These are phyloP conservation scores for Campaea margaritaria DNA, from an alignment of 2,888 invertebrate species.

Conservation along the genomic window DNA sequence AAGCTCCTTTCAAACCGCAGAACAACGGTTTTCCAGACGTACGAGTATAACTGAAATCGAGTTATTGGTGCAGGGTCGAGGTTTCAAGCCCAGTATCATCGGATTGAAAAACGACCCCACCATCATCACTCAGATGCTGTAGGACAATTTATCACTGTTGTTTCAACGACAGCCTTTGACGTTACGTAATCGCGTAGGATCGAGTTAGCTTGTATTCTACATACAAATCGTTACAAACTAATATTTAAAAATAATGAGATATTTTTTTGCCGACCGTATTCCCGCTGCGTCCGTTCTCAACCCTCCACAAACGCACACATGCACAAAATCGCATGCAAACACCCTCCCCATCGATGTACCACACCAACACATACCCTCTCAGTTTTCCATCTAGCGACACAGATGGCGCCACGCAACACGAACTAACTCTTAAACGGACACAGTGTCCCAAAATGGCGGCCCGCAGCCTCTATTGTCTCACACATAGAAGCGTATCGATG, in stretches of 20 bases:
- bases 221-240: no score
- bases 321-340: conserved; percentile 34
- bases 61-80: no score
- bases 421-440: conserved; percentile 12
- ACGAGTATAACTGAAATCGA: no score
- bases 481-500: conserved; percentile 55
- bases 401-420: conserved; percentile 50
- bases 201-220: no score
- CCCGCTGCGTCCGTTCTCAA: conserved; percentile 72
- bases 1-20: no score
- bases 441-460: conserved; percentile 40
- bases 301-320: conserved; percentile 57
- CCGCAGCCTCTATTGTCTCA: conserved; percentile 53
- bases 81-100: no score
- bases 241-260: neutral
- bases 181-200: no score
- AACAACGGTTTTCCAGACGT: no score
- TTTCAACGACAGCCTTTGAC: no score
- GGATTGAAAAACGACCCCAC: no score
- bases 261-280: conserved; percentile 58
- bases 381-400: conserved; percentile 53
- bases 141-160: no score
- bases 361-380: conserved; percentile 40
- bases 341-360: conserved; percentile 33
- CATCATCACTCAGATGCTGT: no score